Conservation (phyloP, 2,797 vertebrate genomes). For the Xenopus petersii region DNA sequence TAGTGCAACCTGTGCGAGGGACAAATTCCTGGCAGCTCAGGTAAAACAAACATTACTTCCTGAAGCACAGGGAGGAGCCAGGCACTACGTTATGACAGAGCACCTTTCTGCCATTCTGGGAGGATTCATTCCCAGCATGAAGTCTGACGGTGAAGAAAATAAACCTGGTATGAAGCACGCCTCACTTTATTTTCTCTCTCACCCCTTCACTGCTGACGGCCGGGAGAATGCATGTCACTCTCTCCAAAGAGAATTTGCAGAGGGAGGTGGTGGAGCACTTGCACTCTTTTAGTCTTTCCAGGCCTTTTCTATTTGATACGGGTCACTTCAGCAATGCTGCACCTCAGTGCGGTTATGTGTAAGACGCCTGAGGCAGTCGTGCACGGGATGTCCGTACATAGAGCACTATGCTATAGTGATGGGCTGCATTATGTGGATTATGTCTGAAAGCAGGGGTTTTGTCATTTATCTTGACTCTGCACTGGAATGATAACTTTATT, state of each 20-base stretch:
- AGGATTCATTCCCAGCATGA: slow-evolving; percentile 52
- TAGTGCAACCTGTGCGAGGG: slow-evolving; percentile 54
- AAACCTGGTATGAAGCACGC: slow-evolving; percentile 64
- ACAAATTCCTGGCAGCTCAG: slow-evolving; percentile 63
- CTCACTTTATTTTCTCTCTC: background rate
- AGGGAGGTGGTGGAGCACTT: background rate
- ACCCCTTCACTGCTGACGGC: background rate
- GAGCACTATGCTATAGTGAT: too few relatives aligned
- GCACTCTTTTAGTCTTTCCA: too few relatives aligned
- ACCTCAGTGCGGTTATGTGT: too few relatives aligned
- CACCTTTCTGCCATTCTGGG: slow-evolving; percentile 14
- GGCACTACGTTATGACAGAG: slow-evolving; percentile 44
- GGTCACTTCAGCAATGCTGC: background rate
- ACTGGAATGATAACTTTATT: too few relatives aligned
- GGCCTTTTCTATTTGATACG: background rate
- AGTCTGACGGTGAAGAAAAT: slow-evolving; percentile 66
- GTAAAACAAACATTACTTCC: slow-evolving; percentile 57
- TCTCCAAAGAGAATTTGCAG: background rate
- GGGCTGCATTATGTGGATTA: too few relatives aligned
- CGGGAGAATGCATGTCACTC: background rate
- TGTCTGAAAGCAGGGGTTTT: too few relatives aligned
- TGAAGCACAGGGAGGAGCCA: slow-evolving; percentile 48
- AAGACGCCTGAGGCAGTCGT: too few relatives aligned
- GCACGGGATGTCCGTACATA: too few relatives aligned
- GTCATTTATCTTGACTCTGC: too few relatives aligned